phyloP scores from a whole-genome alignment of 92 coral and sea anemone species.

The Umimayanthus chanpuru region DNA sequence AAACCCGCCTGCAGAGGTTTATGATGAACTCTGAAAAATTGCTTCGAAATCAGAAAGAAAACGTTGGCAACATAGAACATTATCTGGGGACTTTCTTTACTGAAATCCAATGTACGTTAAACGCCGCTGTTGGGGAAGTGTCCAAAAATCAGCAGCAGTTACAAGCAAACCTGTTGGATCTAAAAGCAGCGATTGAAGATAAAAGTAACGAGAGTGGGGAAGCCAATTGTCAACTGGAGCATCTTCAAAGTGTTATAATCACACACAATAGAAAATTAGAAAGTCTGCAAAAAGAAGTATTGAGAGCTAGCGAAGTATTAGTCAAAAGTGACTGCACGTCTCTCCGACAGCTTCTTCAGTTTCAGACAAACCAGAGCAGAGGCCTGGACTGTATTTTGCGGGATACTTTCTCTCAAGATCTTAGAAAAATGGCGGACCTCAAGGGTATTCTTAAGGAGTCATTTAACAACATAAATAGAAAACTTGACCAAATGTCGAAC shows the following conservation, averaged over 20 bases:
- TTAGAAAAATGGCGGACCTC: background rate
- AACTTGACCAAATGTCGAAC: constrained; percentile 14
- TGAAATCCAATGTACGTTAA: constrained; percentile 5
- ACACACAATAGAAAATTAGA: constrained; percentile 4
- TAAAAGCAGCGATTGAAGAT: background rate
- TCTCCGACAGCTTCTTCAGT: constrained; percentile 25
- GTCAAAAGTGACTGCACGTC: constrained; percentile 7
- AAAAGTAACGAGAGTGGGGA: background rate
- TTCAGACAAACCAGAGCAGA: constrained; percentile 13
- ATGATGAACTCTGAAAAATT: background rate
- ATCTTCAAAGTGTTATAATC: background rate
- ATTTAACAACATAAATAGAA: background rate
- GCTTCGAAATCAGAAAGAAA: constrained; percentile 15
- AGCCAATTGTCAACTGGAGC: background rate
- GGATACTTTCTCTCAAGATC: background rate
- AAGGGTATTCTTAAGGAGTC: constrained; percentile 4
- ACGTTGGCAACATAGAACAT: background rate
- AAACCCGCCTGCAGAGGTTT: background rate
- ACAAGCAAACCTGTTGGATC: background rate
- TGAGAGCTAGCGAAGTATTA: background rate
- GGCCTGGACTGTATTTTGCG: background rate
- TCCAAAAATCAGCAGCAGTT: background rate
- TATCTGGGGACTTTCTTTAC: background rate
- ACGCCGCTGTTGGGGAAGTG: background rate
- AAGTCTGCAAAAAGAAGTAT: constrained; percentile 21